phyloP scores from a whole-genome alignment of 2,888 invertebrate genomes.

The Thera britannica region DNA sequence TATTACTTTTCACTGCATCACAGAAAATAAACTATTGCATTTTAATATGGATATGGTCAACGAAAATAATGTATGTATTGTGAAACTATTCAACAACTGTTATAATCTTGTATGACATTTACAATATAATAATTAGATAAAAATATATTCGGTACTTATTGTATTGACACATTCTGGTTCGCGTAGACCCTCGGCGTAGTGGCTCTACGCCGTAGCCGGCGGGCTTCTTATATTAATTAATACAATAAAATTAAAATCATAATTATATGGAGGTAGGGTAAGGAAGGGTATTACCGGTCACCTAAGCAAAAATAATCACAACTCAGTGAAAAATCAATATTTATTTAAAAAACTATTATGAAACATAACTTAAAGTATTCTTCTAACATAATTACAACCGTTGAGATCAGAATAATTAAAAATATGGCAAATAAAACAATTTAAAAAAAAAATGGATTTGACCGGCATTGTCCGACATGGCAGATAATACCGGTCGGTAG shows the following conservation, averaged over 20 bases:
- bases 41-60: constrained; percentile 81
- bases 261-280: constrained; percentile 70
- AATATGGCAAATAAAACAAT: too few species aligned
- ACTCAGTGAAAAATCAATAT: too few species aligned
- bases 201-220: constrained; percentile 20
- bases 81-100: constrained; percentile 81
- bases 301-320: too few species aligned
- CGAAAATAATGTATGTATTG: constrained; percentile 78
- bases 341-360: too few species aligned
- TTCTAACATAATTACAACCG: too few species aligned
- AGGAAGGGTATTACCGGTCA: too few species aligned
- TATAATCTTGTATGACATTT: constrained; percentile 76
- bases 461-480: too few species aligned
- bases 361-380: too few species aligned
- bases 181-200: constrained; percentile 20
- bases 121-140: constrained; percentile 72
- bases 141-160: constrained; percentile 55
- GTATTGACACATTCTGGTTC: constrained; percentile 45
- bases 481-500: too few species aligned
- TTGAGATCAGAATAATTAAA: too few species aligned
- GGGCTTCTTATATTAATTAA: constrained; percentile 46
- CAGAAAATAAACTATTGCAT: constrained; percentile 77
- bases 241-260: constrained; percentile 67
- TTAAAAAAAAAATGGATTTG: too few species aligned
- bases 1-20: constrained; percentile 37